Evolutionary conservation across 1,140 invertebrate species (phyloP).

Genomic region (Drepana arcuata): DNA sequence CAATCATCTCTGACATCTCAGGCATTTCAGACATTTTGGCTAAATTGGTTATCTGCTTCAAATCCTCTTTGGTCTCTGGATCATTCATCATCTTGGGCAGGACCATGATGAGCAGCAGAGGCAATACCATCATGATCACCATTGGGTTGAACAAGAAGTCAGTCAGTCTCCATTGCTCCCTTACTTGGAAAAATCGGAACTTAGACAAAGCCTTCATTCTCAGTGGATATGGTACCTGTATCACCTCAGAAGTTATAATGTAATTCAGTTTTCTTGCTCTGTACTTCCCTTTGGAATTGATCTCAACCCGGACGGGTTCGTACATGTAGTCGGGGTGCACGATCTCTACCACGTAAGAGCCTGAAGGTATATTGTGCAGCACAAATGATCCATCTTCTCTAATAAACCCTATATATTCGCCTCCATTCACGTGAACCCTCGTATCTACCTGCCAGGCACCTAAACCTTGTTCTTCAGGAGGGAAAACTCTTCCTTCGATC

Average conservation of each 20-base stretch:
- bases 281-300: conserved; percentile 96
- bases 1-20: conserved; percentile 92
- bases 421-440: conserved; percentile 88
- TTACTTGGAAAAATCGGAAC: conserved; percentile 92
- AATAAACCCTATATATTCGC: conserved; percentile 89
- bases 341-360: conserved; percentile 96
- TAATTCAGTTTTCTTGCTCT: conserved; percentile 95
- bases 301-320: conserved; percentile 94
- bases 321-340: conserved; percentile 92
- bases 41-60: conserved; percentile 89
- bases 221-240: conserved; percentile 93
- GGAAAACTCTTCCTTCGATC: conserved; percentile 88
- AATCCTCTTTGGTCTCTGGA: conserved; percentile 94
- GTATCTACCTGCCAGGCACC: conserved; percentile 85
- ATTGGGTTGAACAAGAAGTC: conserved; percentile 97
- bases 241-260: conserved; percentile 90
- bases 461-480: conserved; percentile 74
- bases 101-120: conserved; percentile 91
- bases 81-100: conserved; percentile 98
- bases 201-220: conserved; percentile 86
- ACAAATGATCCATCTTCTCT: conserved; percentile 95
- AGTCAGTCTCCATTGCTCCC: conserved; percentile 94
- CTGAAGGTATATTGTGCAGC: conserved; percentile 91
- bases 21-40: conserved; percentile 87
- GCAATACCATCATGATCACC: conserved; percentile 98